A percentile compares a stretch with the other conserved stretches of the same genome.
These are phyloP conservation scores for Anthopleura sola DNA, from an alignment of 64 coral and sea anemone species.

Conservation along the genomic window DNA sequence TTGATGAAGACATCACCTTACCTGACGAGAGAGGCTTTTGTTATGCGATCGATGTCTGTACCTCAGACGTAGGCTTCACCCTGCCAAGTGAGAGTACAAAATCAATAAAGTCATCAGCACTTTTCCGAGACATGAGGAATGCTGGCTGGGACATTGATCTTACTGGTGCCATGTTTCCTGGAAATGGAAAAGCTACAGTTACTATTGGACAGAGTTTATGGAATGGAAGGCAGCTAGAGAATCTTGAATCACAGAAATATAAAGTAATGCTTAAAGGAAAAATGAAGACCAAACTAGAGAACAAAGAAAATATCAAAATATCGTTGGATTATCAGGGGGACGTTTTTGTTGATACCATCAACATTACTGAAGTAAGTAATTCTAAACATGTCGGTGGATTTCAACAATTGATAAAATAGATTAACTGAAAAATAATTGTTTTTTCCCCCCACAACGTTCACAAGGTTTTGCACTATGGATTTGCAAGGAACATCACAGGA, in stretches of 20 bases:
- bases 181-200: not conserved
- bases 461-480: not conserved
- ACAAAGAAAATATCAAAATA: not conserved
- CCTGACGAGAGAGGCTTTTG: not conserved
- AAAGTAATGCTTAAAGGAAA: not conserved
- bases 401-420: too few species aligned
- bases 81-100: not conserved
- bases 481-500: not conserved
- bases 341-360: not conserved
- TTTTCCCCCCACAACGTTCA: not conserved
- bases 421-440: too few species aligned
- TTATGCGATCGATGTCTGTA: not conserved
- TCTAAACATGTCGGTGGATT: too few species aligned
- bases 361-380: not conserved
- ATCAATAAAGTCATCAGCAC: not conserved
- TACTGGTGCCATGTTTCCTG: not conserved
- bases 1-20: not conserved
- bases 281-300: not conserved
- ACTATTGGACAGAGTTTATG: not conserved
- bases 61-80: slow-evolving; percentile 1
- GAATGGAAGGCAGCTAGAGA: not conserved
- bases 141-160: not conserved
- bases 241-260: not conserved
- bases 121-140: slow-evolving; percentile 1
- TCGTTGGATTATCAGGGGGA: not conserved